A percentile compares a stretch with the other conserved stretches of the same genome.
Evolutionary conservation across 2,888 invertebrate genomes (phyloP).

Genomic region (Hololepta plana): DNA sequence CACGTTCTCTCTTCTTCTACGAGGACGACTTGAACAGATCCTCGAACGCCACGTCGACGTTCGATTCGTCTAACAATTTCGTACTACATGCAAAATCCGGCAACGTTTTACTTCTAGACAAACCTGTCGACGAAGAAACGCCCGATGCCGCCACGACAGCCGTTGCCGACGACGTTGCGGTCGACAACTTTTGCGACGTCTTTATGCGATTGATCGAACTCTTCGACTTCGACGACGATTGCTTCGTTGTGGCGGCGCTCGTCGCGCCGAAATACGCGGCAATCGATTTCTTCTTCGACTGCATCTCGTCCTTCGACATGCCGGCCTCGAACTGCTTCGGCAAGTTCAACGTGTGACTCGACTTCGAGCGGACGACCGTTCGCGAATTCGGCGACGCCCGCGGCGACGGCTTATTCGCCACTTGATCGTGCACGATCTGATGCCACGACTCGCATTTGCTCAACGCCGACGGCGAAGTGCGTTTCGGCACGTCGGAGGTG

Average conservation of each 20-base stretch:
- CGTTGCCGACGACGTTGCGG: conserved; percentile 8
- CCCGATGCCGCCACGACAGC: too few species aligned
- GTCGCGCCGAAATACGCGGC: conserved; percentile 50
- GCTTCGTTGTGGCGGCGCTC: too few species aligned
- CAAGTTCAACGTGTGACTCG: conserved; percentile 52
- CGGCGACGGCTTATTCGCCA: conserved; percentile 20
- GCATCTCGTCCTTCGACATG: conserved; percentile 42
- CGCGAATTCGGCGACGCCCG: conserved; percentile 28
- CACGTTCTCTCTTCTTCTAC: conserved; percentile 12
- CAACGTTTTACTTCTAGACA: conserved; percentile 60
- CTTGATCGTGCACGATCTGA: conserved; percentile 32
- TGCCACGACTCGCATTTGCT: conserved; percentile 70
- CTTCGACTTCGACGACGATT: conserved; percentile 20
- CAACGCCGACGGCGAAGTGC: too few species aligned
- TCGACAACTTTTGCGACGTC: conserved; percentile 32
- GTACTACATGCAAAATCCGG: conserved; percentile 50
- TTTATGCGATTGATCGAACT: conserved; percentile 27
- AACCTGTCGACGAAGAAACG: conserved; percentile 28
- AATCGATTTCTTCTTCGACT: conserved; percentile 52
- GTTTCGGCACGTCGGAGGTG: too few species aligned
- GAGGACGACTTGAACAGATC: conserved; percentile 43
- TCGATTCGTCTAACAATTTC: conserved; percentile 53
- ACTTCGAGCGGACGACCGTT: conserved; percentile 40
- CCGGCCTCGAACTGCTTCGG: conserved; percentile 71
- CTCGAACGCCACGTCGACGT: conserved; percentile 79